These are phyloP conservation scores for Brachylomia viminalis DNA, from an alignment of 2,888 invertebrate species.

Conservation along the genomic window DNA sequence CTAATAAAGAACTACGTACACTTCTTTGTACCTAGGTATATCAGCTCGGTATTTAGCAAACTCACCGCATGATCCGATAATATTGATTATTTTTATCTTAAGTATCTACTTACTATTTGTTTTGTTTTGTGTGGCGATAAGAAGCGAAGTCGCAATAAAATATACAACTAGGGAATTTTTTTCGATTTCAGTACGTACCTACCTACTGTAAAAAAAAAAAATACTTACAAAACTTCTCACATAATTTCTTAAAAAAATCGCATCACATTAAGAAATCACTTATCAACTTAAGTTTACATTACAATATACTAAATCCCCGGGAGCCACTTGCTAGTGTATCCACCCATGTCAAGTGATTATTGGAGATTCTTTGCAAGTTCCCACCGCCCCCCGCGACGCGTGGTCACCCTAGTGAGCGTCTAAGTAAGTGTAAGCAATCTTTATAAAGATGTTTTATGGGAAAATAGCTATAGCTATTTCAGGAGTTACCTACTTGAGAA, in stretches of 20 bases:
- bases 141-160: background rate
- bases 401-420: constrained; percentile 56
- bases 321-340: constrained; percentile 56
- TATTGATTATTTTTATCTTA: constrained; percentile 1
- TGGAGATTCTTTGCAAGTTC: constrained; percentile 41
- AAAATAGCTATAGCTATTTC: constrained; percentile 22
- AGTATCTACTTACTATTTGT: background rate
- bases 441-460: constrained; percentile 29
- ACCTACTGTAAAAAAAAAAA: background rate
- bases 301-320: constrained; percentile 30
- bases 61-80: background rate
- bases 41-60: background rate
- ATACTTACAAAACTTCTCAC: background rate
- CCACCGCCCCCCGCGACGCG: constrained; percentile 50
- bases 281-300: constrained; percentile 17
- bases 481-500: background rate
- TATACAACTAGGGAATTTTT: background rate
- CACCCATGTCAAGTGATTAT: constrained; percentile 42
- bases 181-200: background rate
- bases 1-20: background rate
- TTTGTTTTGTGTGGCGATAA: constrained; percentile 30
- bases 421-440: constrained; percentile 50
- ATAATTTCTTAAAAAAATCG: background rate
- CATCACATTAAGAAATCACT: constrained; percentile 19
- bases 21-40: background rate